A percentile compares a stretch with the other conserved stretches of the same genome.
phyloP scores from a whole-genome alignment of 2,113 vertebrate species.

The Rhynchopsitta pachyrhyncha region DNA sequence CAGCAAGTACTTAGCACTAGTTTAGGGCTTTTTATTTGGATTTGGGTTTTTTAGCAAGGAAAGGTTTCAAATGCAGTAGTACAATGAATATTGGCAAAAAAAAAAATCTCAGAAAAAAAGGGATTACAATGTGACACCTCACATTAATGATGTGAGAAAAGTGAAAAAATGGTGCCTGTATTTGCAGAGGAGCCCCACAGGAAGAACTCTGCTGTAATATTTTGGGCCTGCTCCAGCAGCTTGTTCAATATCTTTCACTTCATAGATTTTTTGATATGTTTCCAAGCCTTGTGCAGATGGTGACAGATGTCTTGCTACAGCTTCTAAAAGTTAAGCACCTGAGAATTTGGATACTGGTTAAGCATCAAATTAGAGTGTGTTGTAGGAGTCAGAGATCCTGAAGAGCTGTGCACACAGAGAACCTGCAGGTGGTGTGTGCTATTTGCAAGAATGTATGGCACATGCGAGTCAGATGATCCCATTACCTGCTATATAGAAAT shows the following conservation, averaged over 20 bases:
- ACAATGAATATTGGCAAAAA: not conserved
- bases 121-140: not conserved
- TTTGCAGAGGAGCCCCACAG: not conserved
- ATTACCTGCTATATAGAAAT: not conserved
- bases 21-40: accelerated
- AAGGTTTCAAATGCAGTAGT: not conserved
- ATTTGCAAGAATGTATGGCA: not conserved
- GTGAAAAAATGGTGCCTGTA: not conserved
- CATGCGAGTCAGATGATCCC: accelerated
- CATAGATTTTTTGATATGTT: not conserved
- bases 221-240: not conserved
- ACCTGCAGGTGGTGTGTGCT: not conserved
- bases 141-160: not conserved
- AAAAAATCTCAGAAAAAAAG: accelerated
- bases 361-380: not conserved
- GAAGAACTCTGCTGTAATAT: not conserved
- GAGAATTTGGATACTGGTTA: not conserved
- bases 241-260: not conserved
- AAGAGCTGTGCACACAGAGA: not conserved
- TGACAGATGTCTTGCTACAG: not conserved
- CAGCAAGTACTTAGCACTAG: not conserved
- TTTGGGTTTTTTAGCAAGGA: not conserved
- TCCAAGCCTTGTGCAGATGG: not conserved
- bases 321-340: not conserved
- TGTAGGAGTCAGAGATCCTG: not conserved